phyloP scores from a whole-genome alignment of 2,113 vertebrate genomes.

The Lates calcarifer region DNA sequence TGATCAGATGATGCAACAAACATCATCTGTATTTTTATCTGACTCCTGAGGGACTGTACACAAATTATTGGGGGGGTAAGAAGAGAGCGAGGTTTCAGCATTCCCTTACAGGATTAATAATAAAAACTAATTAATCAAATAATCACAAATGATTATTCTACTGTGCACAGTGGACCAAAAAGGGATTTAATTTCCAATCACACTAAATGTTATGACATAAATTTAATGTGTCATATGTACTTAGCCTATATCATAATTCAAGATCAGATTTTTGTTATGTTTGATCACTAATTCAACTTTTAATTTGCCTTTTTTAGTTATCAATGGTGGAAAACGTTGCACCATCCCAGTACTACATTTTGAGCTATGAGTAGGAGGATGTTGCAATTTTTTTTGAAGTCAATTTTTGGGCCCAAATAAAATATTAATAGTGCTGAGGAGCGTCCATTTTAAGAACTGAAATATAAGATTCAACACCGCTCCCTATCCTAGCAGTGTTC shows the following conservation, averaged over 20 bases:
- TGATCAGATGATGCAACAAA: slow-evolving; percentile 14
- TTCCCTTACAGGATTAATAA: background rate
- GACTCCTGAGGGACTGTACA: background rate
- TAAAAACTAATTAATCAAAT: background rate
- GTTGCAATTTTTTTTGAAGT: background rate
- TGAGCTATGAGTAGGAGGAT: too few relatives aligned
- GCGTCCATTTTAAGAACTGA: background rate
- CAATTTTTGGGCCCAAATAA: background rate
- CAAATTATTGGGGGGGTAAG: background rate
- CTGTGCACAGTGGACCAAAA: background rate
- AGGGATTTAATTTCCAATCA: background rate
- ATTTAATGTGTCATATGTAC: background rate
- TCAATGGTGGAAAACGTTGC: too few relatives aligned
- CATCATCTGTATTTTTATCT: background rate
- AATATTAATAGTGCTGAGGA: background rate
- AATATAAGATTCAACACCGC: background rate
- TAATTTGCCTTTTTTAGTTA: too few relatives aligned
- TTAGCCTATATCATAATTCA: background rate
- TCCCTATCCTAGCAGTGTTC: background rate
- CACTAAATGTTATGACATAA: background rate
- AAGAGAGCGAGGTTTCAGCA: background rate
- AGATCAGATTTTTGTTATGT: background rate
- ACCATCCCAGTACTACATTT: too few relatives aligned
- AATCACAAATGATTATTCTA: background rate
- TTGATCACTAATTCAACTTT: background rate